Base-by-base conservation (phyloP, 1,140 invertebrate species). In the Drosophila ohnishii region DNA sequence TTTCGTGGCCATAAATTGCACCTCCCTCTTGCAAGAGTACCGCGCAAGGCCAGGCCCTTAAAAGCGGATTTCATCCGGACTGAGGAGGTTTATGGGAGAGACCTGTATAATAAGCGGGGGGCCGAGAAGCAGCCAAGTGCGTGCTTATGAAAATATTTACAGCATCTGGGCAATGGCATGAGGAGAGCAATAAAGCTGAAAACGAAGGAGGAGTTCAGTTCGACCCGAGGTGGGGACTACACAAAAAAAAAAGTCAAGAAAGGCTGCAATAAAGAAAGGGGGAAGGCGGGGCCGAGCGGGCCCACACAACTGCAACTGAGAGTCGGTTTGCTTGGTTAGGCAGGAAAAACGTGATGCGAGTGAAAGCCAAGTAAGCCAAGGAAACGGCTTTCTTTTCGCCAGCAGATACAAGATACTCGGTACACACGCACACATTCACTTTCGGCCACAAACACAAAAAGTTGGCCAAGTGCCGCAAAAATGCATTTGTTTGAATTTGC, bases 401-500 rank as follows among this genome's bases (percentile, higher is more conserved):
- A 71, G 42, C 69, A 72, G 65, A 71, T 60, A 47, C 63, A 58
- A 63, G 57, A 51, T 60, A 78, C 75, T 71, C 60, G 56, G 39
- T 67, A 16, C 47, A 57, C 16, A 39, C 47, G 30, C 55, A 56
- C 50, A 74, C 45, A 73, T 45, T 62, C 69, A 70, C 63, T 60
- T 69, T 66, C 48, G 39, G 55, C 48, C 57, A 60, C 56, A 76
- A 39, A 55, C 61, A 48, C 53, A 61, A 42, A 80, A 80, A 80
- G 61, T 83, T 83, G 80, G 80, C 57, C 80, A 72, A 82, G 80
- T 75, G 80, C 69, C 70, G 71, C 67, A 72, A 57, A 82, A 83
- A 79, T 83, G 80, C 80, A 83, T 83, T 83, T 83, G 80, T 84
- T 84, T 83, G 80, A 83, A 83, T 79, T 83, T 83, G 80, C 57